Conservation (phyloP, 2,888 invertebrate species). For the Perithous albicinctus region DNA sequence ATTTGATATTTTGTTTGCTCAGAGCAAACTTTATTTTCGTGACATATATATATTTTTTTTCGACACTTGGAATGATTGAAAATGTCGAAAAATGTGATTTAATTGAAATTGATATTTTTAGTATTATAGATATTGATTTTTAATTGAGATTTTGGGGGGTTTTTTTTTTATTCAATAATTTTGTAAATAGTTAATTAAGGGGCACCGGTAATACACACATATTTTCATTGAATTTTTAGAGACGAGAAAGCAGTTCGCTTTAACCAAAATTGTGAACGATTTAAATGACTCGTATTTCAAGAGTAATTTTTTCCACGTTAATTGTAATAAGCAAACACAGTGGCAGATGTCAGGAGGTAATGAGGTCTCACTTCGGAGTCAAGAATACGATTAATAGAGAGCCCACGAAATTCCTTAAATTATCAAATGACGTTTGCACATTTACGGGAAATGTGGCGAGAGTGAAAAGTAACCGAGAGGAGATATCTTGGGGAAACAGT, state of each 20-base stretch:
- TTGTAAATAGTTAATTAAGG: background rate
- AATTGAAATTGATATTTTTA: no score
- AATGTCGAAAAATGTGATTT: background rate
- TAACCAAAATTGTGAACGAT: background rate
- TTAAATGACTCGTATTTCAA: background rate
- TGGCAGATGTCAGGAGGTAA: background rate
- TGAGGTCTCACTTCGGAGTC: background rate
- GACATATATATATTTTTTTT: no score
- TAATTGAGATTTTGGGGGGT: no score
- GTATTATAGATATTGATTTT: no score
- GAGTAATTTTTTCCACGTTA: background rate
- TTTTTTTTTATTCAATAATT: no score
- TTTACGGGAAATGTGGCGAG: constrained; percentile 7
- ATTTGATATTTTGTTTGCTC: background rate
- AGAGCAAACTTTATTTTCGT: no score
- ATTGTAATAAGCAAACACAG: constrained; percentile 15
- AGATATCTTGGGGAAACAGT: constrained; percentile 16
- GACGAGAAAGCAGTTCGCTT: background rate
- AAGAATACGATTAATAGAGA: constrained; percentile 1
- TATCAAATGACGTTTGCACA: constrained; percentile 16
- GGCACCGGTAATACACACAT: background rate
- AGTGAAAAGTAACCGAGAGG: constrained; percentile 20
- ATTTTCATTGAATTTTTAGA: background rate
- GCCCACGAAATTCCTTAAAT: constrained; percentile 34
- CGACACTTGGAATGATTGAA: no score